Evolutionary conservation across 2,113 vertebrate species (phyloP).

Genomic region (Malurus alboscapulatus): DNA sequence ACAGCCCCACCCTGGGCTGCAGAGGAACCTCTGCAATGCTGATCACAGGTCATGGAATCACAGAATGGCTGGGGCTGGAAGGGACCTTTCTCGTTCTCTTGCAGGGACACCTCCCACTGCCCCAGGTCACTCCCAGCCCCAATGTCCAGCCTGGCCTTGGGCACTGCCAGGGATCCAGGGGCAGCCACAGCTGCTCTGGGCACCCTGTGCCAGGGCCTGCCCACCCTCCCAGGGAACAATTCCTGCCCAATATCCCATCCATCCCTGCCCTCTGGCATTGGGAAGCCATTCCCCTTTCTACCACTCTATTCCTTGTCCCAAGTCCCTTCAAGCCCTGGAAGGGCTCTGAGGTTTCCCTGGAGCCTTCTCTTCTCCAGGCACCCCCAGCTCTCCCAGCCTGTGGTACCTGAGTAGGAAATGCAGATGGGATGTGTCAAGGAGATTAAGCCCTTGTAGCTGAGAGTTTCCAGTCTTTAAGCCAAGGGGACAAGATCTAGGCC

Average conservation of each 20-base stretch:
- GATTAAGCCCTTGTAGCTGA: not conserved
- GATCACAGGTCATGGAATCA: not conserved
- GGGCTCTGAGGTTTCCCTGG: not conserved
- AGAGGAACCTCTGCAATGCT: not conserved
- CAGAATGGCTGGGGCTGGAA: not conserved
- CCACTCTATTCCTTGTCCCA: fast-evolving
- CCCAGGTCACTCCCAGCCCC: not conserved
- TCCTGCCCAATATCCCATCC: not conserved
- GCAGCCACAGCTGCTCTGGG: not conserved
- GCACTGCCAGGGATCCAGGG: not conserved
- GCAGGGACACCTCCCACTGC: not conserved
- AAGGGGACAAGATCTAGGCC: not conserved
- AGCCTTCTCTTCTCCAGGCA: not conserved
- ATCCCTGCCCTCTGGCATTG: fast-evolving
- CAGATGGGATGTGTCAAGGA: not conserved
- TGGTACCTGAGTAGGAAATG: not conserved
- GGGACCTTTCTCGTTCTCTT: not conserved
- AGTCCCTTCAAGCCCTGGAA: not conserved
- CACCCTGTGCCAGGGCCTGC: not conserved
- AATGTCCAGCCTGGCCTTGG: not conserved
- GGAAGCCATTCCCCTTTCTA: not conserved
- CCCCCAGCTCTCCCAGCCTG: not conserved
- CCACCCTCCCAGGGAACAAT: fast-evolving
- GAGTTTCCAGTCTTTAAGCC: not conserved
- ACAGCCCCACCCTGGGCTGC: not conserved